These are phyloP conservation scores for Aphodius granarius DNA, from an alignment of 2,888 invertebrate species.

Conservation along the genomic window DNA sequence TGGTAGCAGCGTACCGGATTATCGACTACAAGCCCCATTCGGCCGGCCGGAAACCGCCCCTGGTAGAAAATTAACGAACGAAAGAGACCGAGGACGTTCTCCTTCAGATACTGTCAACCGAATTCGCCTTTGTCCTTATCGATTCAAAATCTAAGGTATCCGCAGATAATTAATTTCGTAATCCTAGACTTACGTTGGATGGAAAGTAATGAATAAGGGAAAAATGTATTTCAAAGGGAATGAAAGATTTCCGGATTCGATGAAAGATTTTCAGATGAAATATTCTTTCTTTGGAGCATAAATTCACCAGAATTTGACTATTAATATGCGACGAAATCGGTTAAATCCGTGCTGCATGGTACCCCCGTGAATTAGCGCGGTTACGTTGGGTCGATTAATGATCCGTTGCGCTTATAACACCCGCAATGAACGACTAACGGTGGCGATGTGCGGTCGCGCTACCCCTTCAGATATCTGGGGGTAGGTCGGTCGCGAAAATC, in stretches of 20 bases:
- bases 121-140: background rate
- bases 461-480: background rate
- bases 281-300: no score
- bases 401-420: background rate
- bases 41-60: background rate
- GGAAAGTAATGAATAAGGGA: no score
- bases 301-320: no score
- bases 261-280: no score
- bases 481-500: background rate
- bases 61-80: background rate
- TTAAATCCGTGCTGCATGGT: background rate
- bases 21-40: background rate
- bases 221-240: no score
- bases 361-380: conserved; percentile 1
- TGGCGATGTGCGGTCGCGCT: background rate
- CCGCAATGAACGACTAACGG: conserved; percentile 1
- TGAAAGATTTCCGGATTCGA: no score
- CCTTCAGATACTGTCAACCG: background rate
- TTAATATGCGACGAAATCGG: background rate
- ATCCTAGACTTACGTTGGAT: no score
- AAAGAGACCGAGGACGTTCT: no score
- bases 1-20: background rate
- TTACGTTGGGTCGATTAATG: conserved; percentile 4
- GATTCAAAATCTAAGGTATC: background rate
- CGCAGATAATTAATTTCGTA: background rate